phyloP scores from a whole-genome alignment of 1,140 invertebrate species.

The Megalopta genalis region DNA sequence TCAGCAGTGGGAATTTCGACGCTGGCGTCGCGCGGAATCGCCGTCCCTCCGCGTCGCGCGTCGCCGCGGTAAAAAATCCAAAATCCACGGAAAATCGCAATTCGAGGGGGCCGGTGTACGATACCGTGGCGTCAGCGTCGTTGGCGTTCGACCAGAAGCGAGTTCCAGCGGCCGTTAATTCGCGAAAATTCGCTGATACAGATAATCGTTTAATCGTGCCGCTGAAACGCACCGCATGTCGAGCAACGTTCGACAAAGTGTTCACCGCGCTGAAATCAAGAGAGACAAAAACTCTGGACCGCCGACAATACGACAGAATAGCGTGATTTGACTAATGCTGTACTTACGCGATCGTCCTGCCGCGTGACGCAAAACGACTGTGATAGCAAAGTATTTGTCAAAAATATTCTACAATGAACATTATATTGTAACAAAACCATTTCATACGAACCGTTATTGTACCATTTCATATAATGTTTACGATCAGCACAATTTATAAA shows the following conservation, averaged over 20 bases:
- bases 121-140: constrained; percentile 21
- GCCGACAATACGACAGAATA: background rate
- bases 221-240: constrained; percentile 30
- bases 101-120: background rate
- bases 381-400: too few species aligned
- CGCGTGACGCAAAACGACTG: too few species aligned
- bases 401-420: too few species aligned
- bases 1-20: constrained; percentile 38
- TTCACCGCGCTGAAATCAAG: constrained; percentile 2
- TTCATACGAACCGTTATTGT: too few species aligned
- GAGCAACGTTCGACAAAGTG: background rate
- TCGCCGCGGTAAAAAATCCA: constrained; percentile 32
- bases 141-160: constrained; percentile 11
- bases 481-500: too few species aligned
- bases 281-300: background rate
- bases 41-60: too few species aligned
- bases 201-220: constrained; percentile 50
- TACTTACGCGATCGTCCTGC: too few species aligned
- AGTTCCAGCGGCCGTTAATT: constrained; percentile 42
- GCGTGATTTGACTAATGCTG: background rate
- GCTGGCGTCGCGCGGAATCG: too few species aligned
- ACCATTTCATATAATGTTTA: too few species aligned
- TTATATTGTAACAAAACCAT: too few species aligned
- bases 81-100: constrained; percentile 23
- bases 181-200: constrained; percentile 58